Percentiles rank a stretch among this genome's conserved stretches.
Conservation (phyloP, 1,140 invertebrate genomes). For the Eciton burchellii region DNA sequence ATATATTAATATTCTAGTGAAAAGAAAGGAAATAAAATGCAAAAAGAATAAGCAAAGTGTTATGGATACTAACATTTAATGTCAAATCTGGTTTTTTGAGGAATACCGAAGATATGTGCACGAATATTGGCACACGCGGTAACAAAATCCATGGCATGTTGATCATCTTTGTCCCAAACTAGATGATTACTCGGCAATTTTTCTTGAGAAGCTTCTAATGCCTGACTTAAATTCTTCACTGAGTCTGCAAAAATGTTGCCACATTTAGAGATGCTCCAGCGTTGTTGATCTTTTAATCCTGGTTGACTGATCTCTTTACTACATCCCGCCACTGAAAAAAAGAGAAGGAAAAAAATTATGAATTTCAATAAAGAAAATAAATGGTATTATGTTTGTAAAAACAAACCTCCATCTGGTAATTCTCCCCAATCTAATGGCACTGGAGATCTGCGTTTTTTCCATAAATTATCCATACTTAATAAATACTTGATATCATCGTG, state of each 20-base stretch:
- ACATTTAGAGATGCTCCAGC: slow-evolving; percentile 94
- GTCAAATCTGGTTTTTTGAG: slow-evolving; percentile 95
- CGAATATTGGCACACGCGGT: slow-evolving; percentile 97
- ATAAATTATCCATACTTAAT: slow-evolving; percentile 97
- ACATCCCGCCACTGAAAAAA: slow-evolving; percentile 83
- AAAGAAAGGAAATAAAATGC: slow-evolving; percentile 34
- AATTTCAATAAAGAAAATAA: slow-evolving; percentile 7
- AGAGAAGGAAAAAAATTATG: slow-evolving; percentile 41
- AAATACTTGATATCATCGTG: slow-evolving; percentile 98
- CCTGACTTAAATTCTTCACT: slow-evolving; percentile 89
- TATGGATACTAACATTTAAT: slow-evolving; percentile 94
- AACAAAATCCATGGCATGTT: slow-evolving; percentile 97
- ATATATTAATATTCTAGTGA: slow-evolving; percentile 16
- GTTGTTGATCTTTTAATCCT: slow-evolving; percentile 90
- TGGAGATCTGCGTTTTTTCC: slow-evolving; percentile 94
- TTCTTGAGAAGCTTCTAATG: slow-evolving; percentile 86
- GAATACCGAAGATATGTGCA: slow-evolving; percentile 96
- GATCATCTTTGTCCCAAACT: slow-evolving; percentile 99
- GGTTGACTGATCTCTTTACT: slow-evolving; percentile 81
- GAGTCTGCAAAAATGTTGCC: slow-evolving; percentile 91
- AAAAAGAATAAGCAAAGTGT: neutral
- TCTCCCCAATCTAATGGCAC: slow-evolving; percentile 91
- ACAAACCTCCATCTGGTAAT: slow-evolving; percentile 87
- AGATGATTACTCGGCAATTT: slow-evolving; percentile 89
- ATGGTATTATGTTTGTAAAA: neutral